These are phyloP conservation scores for Slavum lentiscoides DNA, from an alignment of 2,888 invertebrate species.

Conservation along the genomic window DNA sequence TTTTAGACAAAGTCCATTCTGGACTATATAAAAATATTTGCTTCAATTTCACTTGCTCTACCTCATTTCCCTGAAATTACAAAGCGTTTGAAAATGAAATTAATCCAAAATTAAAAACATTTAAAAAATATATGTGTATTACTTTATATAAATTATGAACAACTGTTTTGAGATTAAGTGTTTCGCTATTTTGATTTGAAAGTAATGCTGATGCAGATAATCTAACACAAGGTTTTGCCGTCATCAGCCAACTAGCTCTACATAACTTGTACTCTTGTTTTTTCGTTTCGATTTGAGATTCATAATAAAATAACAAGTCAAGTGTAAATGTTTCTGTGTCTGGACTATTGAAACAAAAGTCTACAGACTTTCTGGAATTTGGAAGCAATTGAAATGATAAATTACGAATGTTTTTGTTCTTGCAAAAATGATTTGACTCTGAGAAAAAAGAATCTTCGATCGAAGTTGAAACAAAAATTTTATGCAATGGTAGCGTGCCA, in stretches of 20 bases:
- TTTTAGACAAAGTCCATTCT: slow-evolving; percentile 42
- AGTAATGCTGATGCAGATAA: slow-evolving; percentile 45
- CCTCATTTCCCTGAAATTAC: slow-evolving; percentile 44
- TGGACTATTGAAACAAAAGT: slow-evolving; percentile 48
- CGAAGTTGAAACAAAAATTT: slow-evolving; percentile 45
- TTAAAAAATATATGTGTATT: neutral
- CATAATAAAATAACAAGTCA: slow-evolving; percentile 50
- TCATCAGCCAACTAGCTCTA: slow-evolving; percentile 46
- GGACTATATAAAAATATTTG: slow-evolving; percentile 34
- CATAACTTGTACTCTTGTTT: slow-evolving; percentile 44
- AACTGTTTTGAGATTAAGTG: slow-evolving; percentile 40
- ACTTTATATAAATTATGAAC: slow-evolving; percentile 49
- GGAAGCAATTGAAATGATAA: slow-evolving; percentile 33
- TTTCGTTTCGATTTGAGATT: slow-evolving; percentile 45
- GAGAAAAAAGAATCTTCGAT: slow-evolving; percentile 47
- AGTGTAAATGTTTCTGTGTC: slow-evolving; percentile 34
- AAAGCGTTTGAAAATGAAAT: neutral
- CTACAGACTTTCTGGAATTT: slow-evolving; percentile 39
- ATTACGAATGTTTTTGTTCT: slow-evolving; percentile 38
- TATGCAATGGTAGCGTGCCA: slow-evolving; percentile 36
- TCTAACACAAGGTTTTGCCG: slow-evolving; percentile 43
- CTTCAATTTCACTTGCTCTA: slow-evolving; percentile 43
- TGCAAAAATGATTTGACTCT: slow-evolving; percentile 34
- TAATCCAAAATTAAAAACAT: neutral
- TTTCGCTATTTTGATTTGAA: slow-evolving; percentile 41